These are phyloP conservation scores for Eupithecia inturbata DNA, from an alignment of 2,888 invertebrate genomes.

Conservation along the genomic window DNA sequence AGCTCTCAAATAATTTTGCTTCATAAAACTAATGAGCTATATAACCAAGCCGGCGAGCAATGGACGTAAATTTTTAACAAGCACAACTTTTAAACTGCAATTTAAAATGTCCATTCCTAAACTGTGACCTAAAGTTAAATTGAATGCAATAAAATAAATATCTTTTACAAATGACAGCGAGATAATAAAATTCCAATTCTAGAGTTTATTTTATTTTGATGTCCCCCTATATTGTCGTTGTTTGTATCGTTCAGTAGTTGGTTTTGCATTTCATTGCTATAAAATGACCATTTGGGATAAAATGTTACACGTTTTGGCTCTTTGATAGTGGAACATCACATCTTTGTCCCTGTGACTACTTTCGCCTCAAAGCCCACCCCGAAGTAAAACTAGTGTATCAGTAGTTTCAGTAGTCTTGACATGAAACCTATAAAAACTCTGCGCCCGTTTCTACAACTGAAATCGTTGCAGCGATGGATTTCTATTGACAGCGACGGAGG, in stretches of 20 bases:
- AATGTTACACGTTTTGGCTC: not conserved
- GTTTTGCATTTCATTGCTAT: conserved; percentile 16
- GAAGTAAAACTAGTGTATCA: not conserved
- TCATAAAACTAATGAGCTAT: conserved; percentile 53
- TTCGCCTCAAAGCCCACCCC: not conserved
- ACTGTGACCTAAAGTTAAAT: conserved; percentile 33
- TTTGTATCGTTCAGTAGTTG: conserved; percentile 24
- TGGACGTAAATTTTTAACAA: conserved; percentile 63
- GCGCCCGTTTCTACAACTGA: not conserved
- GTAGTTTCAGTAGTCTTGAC: not conserved
- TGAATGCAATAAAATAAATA: conserved; percentile 36
- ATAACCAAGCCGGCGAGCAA: conserved; percentile 48
- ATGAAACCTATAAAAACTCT: not conserved
- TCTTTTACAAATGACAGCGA: conserved; percentile 32
- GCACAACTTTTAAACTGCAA: conserved; percentile 55
- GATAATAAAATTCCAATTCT: conserved; percentile 32
- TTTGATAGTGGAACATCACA: not conserved
- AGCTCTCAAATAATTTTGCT: conserved; percentile 29
- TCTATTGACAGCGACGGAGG: not conserved
- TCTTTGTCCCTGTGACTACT: not conserved
- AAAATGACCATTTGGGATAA: conserved; percentile 5
- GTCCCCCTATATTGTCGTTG: conserved; percentile 12
- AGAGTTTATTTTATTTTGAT: conserved; percentile 30
- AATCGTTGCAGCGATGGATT: not conserved
- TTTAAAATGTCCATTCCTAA: conserved; percentile 25